Conservation (phyloP, 2,888 invertebrate species). For the Daptonema setosum region DNA sequence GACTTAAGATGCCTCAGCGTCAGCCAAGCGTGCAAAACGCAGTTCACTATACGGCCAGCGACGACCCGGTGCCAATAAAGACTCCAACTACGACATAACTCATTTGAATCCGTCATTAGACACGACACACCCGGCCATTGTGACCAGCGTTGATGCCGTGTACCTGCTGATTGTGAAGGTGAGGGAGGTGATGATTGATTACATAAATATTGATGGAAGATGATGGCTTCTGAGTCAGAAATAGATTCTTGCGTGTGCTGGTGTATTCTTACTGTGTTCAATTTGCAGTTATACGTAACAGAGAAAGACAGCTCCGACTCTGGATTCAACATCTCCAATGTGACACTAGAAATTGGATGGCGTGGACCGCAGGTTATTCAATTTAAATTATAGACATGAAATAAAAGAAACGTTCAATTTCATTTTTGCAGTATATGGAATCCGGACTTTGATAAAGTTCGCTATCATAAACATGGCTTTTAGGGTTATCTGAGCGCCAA, state of each 20-base stretch:
- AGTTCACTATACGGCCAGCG: not conserved
- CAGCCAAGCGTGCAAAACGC: not conserved
- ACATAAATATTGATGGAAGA: not conserved
- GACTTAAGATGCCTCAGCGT: not conserved
- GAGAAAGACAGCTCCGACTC: no score
- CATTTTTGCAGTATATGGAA: no score
- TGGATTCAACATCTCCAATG: not conserved
- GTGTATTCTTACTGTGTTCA: no score
- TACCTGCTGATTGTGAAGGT: slow-evolving; percentile 3
- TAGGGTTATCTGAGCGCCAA: slow-evolving; percentile 64
- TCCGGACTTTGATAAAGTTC: no score
- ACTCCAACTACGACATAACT: no score
- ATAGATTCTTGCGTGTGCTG: no score
- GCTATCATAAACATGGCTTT: not conserved
- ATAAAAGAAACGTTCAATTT: no score
- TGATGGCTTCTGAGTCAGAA: no score
- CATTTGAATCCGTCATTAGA: no score
- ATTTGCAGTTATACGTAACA: no score
- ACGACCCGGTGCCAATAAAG: no score
- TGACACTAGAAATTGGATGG: not conserved
- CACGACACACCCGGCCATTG: not conserved
- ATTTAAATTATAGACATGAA: no score
- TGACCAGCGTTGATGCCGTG: slow-evolving; percentile 8
- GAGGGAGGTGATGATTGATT: not conserved
- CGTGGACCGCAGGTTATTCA: not conserved